A percentile compares a stretch with the other conserved stretches of the same genome.
These are phyloP conservation scores for Antechinus flavipes DNA, from an alignment of 2,113 vertebrate genomes.

Conservation along the genomic window DNA sequence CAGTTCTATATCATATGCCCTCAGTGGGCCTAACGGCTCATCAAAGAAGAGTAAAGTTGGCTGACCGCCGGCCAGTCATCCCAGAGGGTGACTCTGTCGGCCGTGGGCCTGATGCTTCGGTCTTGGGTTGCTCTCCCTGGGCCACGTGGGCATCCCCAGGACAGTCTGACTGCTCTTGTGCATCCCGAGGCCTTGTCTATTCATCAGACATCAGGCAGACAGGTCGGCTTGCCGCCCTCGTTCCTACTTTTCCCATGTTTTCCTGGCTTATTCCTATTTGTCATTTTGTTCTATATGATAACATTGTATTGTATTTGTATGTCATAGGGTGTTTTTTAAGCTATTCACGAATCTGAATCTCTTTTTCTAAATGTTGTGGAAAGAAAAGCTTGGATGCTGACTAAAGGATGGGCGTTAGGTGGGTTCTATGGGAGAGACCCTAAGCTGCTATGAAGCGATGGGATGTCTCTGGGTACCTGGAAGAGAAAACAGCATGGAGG, in stretches of 20 bases:
- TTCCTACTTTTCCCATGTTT: neutral
- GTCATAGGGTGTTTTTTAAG: neutral
- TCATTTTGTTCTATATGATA: neutral
- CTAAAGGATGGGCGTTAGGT: neutral
- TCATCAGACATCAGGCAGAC: too few species aligned
- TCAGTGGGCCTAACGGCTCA: too few species aligned
- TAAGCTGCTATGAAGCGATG: neutral
- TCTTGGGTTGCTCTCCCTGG: neutral
- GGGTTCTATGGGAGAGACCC: neutral
- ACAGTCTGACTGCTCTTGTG: neutral
- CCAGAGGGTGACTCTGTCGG: neutral
- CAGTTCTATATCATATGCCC: neutral
- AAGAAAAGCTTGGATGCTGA: neutral
- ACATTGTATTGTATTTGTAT: neutral
- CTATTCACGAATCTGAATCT: neutral
- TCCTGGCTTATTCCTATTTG: neutral
- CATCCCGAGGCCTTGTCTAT: neutral
- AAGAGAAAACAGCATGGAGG: neutral
- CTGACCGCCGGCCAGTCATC: neutral
- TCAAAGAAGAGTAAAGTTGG: too few species aligned
- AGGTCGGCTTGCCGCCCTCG: neutral
- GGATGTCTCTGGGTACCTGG: neutral
- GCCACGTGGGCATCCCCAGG: neutral
- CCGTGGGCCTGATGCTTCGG: neutral
- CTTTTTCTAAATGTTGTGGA: neutral